Evolutionary conservation across 1,140 invertebrate genomes (phyloP), one percentile per base, ranked within the genome.

Genomic region (Lethrus apterus): DNA sequence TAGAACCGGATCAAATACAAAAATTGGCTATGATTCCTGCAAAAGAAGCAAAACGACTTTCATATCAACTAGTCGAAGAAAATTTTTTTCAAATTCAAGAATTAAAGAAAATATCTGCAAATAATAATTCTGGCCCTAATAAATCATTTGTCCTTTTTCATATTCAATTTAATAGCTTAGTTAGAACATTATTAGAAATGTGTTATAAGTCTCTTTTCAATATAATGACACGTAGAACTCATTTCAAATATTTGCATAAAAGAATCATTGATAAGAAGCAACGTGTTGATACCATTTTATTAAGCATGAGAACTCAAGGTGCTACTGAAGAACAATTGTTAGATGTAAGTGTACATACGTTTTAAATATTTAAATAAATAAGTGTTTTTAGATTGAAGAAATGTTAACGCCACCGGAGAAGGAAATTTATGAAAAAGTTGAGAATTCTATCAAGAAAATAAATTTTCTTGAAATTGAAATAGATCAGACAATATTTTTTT

Each of bases 1-100:
- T 93, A 43, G 89, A 93, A 63, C 84, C 90, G 54, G 88, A 93
- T 52, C 83, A 89, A 63, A 84, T 95, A 48, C 88, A 92, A 60
- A 83, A 87, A 54, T 69, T 86, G 50, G 86, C 84, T 0, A 92
- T 94, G 89, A 80, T 93, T 51, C 84, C 86, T 1, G 79, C 84
- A 11, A 93, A 92, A 65, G 89, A 93, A 68, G 84, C 85, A 0
- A 93, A 93, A 64, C 76, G 83, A 34, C 59, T 90, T 2, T 83
- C 86, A 1, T 92, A 91, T 64, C 80, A 75, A 52, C 67, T 95
- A 44, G 68, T 90, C 21, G 80, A 88, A 65, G 83, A 91, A 59
- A 83, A 88, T 62, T 91, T 89, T 61, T 70, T 93, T 10, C 78
- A 86, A 68, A 75, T 81, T 30, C 66, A 75, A 67, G 82, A 85